Percentiles rank a stretch among this genome's conserved stretches.
phyloP scores from a whole-genome alignment of 2,113 vertebrate genomes.

The Telmatochromis brachygnathus region DNA sequence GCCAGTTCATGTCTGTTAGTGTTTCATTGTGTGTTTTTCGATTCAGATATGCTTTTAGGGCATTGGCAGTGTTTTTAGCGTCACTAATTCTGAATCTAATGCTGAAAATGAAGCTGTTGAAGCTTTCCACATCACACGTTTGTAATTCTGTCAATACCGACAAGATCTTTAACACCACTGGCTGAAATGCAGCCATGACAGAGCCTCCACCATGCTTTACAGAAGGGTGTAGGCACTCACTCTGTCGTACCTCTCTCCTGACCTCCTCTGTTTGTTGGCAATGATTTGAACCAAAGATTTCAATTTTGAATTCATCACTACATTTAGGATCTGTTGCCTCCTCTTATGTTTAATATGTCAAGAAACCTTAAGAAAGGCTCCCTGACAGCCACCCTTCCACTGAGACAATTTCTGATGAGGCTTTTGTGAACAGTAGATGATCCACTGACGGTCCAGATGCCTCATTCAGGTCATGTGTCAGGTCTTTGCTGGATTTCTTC shows the following conservation, averaged over 20 bases:
- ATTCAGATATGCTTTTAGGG: neutral
- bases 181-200: neutral
- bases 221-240: neutral
- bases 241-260: neutral
- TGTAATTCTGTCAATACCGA: neutral
- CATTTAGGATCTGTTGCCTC: neutral
- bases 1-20: neutral
- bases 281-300: neutral
- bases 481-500: neutral
- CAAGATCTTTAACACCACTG: neutral
- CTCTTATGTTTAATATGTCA: neutral
- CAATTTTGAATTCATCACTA: neutral
- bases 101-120: neutral
- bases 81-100: neutral
- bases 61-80: neutral
- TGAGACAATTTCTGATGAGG: neutral
- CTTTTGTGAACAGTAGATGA: neutral
- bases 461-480: neutral
- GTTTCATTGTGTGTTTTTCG: neutral
- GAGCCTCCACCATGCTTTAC: neutral
- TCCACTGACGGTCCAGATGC: neutral
- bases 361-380: neutral
- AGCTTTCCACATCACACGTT: neutral
- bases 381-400: neutral
- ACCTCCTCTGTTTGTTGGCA: neutral